Percentiles rank a stretch among this genome's conserved stretches.
These are phyloP conservation scores for Heteromurus nitidus DNA, from an alignment of 2,888 invertebrate species.

Conservation along the genomic window DNA sequence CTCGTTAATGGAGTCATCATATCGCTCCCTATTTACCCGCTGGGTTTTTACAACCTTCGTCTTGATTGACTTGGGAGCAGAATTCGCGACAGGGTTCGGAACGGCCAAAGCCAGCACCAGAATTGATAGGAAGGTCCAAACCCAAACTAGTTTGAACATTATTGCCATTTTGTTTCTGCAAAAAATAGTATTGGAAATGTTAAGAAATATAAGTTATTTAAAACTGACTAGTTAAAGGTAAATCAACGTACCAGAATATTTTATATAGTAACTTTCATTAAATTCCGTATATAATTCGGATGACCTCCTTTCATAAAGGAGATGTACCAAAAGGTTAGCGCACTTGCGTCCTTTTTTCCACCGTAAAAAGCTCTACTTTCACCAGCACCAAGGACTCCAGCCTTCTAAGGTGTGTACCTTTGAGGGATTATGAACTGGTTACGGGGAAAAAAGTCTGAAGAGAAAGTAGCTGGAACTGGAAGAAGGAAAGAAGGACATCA, in stretches of 20 bases:
- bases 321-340: neutral
- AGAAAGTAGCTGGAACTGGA: too few species aligned
- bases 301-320: neutral
- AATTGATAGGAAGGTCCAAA: constrained; percentile 7
- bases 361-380: neutral
- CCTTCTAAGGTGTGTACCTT: constrained; percentile 10
- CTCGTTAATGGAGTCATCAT: constrained; percentile 86
- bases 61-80: constrained; percentile 42
- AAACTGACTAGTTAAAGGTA: neutral
- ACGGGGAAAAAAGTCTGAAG: too few species aligned
- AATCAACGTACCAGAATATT: neutral
- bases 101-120: constrained; percentile 21
- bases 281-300: neutral
- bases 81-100: constrained; percentile 48
- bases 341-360: neutral
- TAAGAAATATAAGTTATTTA: neutral
- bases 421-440: neutral
- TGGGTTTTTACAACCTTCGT: constrained; percentile 46
- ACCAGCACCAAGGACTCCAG: neutral
- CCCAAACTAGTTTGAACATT: constrained; percentile 4
- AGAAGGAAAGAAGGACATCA: too few species aligned
- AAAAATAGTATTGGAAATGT: neutral
- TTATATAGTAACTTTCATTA: neutral
- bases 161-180: constrained; percentile 11
- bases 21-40: constrained; percentile 67